Conservation (phyloP, 1,140 invertebrate genomes). For the Charaxes varanes region DNA sequence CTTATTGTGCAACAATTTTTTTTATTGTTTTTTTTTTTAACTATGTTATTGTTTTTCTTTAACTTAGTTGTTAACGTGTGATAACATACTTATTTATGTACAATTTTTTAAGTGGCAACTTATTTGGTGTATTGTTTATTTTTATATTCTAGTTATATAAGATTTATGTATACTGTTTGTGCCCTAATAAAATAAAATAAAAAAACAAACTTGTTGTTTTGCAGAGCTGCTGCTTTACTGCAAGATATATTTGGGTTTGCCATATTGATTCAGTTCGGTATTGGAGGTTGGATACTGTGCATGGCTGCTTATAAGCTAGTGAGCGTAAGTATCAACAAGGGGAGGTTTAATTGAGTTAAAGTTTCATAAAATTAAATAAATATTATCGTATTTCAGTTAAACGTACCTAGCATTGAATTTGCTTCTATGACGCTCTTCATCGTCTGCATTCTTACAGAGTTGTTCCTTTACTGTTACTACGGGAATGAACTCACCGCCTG, state of each 20-base stretch:
- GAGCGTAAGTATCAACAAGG: constrained; percentile 34
- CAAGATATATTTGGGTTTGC: constrained; percentile 46
- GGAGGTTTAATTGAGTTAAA: not conserved
- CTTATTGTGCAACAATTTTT: too few species aligned
- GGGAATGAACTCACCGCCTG: constrained; percentile 56
- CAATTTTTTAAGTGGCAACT: too few species aligned
- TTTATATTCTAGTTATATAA: too few species aligned
- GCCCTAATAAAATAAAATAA: too few species aligned
- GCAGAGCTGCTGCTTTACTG: constrained; percentile 32
- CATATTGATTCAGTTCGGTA: constrained; percentile 50
- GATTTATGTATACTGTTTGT: too few species aligned
- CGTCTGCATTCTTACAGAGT: constrained; percentile 54
- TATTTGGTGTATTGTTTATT: too few species aligned
- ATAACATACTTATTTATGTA: too few species aligned
- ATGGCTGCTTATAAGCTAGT: constrained; percentile 59
- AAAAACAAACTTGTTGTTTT: not conserved
- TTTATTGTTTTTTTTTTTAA: too few species aligned
- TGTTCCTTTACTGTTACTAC: constrained; percentile 61
- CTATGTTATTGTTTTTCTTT: too few species aligned
- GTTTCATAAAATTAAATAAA: not conserved
- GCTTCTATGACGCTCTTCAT: constrained; percentile 58
- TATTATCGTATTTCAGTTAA: constrained; percentile 29
- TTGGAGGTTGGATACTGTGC: constrained; percentile 59
- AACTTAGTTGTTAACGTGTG: too few species aligned
- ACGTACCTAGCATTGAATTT: constrained; percentile 50